Evolutionary conservation across 2,113 vertebrate species (phyloP).

Genomic region (Triplophysa tibetana): DNA sequence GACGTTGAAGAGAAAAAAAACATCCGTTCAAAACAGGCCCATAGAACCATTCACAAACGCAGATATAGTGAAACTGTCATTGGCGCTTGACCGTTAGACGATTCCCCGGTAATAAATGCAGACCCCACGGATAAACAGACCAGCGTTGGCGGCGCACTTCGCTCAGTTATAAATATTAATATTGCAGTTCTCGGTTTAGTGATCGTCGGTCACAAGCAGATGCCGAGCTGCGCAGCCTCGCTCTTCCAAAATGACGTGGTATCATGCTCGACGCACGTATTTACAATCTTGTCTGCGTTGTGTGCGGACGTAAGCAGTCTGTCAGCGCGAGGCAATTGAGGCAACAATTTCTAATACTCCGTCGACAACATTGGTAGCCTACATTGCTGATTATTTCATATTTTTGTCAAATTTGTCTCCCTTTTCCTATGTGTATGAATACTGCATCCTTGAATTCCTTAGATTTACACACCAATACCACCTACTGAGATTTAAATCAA

Average conservation of each 20-base stretch:
- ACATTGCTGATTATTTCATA: constrained; percentile 4
- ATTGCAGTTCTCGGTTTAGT: constrained; percentile 59
- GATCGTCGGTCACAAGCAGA: constrained; percentile 54
- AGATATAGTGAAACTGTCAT: neutral
- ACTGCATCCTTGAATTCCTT: neutral
- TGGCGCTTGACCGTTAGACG: constrained; percentile 4
- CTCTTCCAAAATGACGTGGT: constrained; percentile 44
- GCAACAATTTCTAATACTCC: constrained; percentile 5
- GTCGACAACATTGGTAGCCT: neutral
- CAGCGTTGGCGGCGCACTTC: constrained; percentile 32
- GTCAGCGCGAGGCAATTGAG: constrained; percentile 30
- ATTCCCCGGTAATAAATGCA: constrained; percentile 36
- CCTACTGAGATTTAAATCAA: neutral
- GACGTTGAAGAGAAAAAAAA: constrained; percentile 57
- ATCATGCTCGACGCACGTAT: constrained; percentile 47
- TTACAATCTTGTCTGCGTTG: constrained; percentile 47
- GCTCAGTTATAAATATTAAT: constrained; percentile 67
- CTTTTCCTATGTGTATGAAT: neutral
- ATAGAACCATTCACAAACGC: constrained; percentile 47
- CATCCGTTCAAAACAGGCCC: constrained; percentile 51
- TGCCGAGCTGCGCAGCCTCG: constrained; percentile 46
- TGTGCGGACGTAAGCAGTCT: constrained; percentile 52
- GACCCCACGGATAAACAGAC: constrained; percentile 58
- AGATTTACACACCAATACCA: neutral
- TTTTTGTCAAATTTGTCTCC: neutral